Evolutionary conservation across 1,140 invertebrate species (phyloP).

Genomic region (Drosophila pseudoobscura): DNA sequence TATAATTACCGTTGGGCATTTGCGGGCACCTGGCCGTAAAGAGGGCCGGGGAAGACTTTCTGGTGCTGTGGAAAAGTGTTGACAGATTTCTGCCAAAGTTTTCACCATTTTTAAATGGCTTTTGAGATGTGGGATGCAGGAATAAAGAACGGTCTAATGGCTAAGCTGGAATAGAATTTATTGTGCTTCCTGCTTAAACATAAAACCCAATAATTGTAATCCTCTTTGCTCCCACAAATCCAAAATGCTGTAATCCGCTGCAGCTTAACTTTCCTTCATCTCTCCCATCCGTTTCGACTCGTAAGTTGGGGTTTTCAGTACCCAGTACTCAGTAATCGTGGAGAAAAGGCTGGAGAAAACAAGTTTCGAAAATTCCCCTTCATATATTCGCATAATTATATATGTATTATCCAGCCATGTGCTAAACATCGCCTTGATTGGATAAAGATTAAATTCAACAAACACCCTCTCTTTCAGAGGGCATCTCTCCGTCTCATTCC

Average conservation of each 20-base stretch:
- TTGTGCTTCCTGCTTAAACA: slow-evolving; percentile 18
- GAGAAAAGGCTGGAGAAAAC: no score
- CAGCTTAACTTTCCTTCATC: background rate
- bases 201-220: slow-evolving; percentile 42
- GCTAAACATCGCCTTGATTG: no score
- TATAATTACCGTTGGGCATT: slow-evolving; percentile 66
- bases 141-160: background rate
- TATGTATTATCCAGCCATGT: no score
- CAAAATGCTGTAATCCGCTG: slow-evolving; percentile 1
- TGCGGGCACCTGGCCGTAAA: slow-evolving; percentile 42
- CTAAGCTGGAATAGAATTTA: slow-evolving; percentile 1
- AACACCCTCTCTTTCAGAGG: no score
- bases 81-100: slow-evolving; percentile 78
- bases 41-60: background rate
- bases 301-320: no score
- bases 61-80: slow-evolving; percentile 48
- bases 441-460: no score
- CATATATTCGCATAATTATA: no score
- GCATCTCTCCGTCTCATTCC: no score
- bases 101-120: slow-evolving; percentile 63
- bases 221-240: background rate
- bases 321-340: no score
- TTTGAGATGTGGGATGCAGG: slow-evolving; percentile 5
- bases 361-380: no score
- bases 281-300: no score